Evolutionary conservation across 2,797 vertebrate species (phyloP), one percentile per base, ranked within the genome.

Genomic region (Furcifer pardalis): DNA sequence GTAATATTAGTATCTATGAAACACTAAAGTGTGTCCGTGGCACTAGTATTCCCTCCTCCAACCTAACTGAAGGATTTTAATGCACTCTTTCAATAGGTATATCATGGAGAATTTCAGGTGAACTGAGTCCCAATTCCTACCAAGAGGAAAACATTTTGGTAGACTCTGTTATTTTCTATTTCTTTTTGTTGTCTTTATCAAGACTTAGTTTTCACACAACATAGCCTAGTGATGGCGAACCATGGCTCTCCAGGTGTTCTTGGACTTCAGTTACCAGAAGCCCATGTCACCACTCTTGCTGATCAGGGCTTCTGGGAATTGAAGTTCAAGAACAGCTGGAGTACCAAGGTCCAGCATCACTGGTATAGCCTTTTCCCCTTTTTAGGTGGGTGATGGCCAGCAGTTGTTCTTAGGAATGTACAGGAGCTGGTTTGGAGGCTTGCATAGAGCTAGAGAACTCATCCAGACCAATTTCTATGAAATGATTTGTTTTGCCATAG

Each of bases 341-440:
- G n/a, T n/a, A n/a, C n/a, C n/a, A n/a, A n/a, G n/a, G n/a, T n/a
- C n/a, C n/a, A n/a, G n/a, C n/a, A n/a, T n/a, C n/a, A n/a, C n/a
- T n/a, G n/a, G n/a, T 30, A 82, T 84, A 30, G 68, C 82, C 37
- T 89, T n/a, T 44, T 65, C 21, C 19, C 35, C 35, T 19, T 68
- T 81, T 66, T 15, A 66, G 56, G 25, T 56, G 49, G 52, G 52
- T n/a, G 52, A 21, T 56, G 0, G 65, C 19, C 56, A 46, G 10
- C 2, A 9, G 30, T 60, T 37, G 9, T 21, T 40, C 17, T 42
- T 59, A n/a, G 60, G 35, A 65, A 65, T 32, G 25, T 15, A 37
- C 6, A 30, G 49, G 30, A 59, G 15, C 27, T 60, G n/a, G 30
- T 27, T 66, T 79, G 35, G 12, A 75, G n/a, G 4, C n/a, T 35